Evolutionary conservation across 2,113 vertebrate species (phyloP), one percentile per base, ranked within the genome.

Genomic region (Myocastor coypus): DNA sequence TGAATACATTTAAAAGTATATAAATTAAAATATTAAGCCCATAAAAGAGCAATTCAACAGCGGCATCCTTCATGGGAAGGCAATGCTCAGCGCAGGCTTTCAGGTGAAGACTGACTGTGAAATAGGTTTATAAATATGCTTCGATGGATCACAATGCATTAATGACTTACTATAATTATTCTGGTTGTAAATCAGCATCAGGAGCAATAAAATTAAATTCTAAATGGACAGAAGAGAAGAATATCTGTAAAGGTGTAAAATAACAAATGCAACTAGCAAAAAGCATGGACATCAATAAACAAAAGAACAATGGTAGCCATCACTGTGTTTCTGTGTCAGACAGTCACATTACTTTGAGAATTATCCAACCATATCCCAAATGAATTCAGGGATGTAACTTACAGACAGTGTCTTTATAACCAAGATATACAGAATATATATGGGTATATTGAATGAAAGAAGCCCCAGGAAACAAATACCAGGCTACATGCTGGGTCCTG

Each of bases 371-470:
- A 17, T 61, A 71, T 64, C 12, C 52, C 80, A 83, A 64, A 32
- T 77, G 34, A 96, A 77, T 91, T 83, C 68, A 84, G 37, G 20
- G 4, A 24, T 95, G 40, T 92, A 2, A 0, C 46, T 88, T 83
- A 59, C 5, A 93, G 32, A 50, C 32, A 81, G 17, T 80, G n/a
- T 95, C 59, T 86, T 91, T 87, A 63, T 92, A 96, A 64, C 20
- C 57, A 90, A 59, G 42, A 95, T 78, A 59, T 92, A n/a, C 42
- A 81, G 24, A 92, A 22, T 84, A 80, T 22, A 81, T 96, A 5
- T 87, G 4, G 55, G 55, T 57, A 57, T 86, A 90, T 66, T 96
- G 42, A 64, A 42, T 83, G 32, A 66, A 84, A 87, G 30, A 81
- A 83, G 46, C 16, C 40, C 24, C 9, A 26, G 20, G 46, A 94